A percentile compares a stretch with the other conserved stretches of the same genome.
These are phyloP conservation scores for Gymnoscopelus microlampas DNA, from an alignment of 2,797 vertebrate genomes.

Conservation along the genomic window DNA sequence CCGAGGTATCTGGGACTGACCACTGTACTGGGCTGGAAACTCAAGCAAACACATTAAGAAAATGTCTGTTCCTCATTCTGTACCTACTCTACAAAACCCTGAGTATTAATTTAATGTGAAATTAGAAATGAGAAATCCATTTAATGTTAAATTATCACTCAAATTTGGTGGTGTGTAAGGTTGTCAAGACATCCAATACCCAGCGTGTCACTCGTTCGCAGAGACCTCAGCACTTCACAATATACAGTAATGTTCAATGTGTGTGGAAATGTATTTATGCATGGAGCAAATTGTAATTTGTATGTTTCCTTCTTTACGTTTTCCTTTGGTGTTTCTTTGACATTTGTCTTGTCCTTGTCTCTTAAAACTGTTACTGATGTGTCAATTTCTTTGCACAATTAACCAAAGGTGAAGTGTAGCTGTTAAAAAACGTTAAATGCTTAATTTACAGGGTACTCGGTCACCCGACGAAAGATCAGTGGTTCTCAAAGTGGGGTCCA, in stretches of 20 bases:
- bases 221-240: slow-evolving; percentile 64
- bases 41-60: slow-evolving; percentile 46
- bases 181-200: slow-evolving; percentile 35
- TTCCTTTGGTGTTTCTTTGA: slow-evolving; percentile 24
- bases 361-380: slow-evolving; percentile 79
- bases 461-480: no score
- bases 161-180: slow-evolving; percentile 42
- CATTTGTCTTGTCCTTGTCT: slow-evolving; percentile 55
- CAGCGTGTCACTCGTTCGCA: slow-evolving; percentile 49
- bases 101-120: no score
- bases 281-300: slow-evolving; percentile 75
- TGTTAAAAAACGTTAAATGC: no score
- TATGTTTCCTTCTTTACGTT: slow-evolving; percentile 57
- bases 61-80: slow-evolving; percentile 51
- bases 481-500: no score
- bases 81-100: slow-evolving; percentile 20
- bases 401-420: slow-evolving; percentile 86
- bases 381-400: slow-evolving; percentile 85
- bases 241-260: slow-evolving; percentile 64
- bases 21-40: slow-evolving; percentile 44
- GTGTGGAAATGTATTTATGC: slow-evolving; percentile 81
- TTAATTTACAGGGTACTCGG: no score
- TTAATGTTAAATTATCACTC: slow-evolving; percentile 14
- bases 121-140: no score
- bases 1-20: slow-evolving; percentile 21